Evolutionary conservation across 1,140 invertebrate genomes (phyloP).

Genomic region (Apis mellifera): DNA sequence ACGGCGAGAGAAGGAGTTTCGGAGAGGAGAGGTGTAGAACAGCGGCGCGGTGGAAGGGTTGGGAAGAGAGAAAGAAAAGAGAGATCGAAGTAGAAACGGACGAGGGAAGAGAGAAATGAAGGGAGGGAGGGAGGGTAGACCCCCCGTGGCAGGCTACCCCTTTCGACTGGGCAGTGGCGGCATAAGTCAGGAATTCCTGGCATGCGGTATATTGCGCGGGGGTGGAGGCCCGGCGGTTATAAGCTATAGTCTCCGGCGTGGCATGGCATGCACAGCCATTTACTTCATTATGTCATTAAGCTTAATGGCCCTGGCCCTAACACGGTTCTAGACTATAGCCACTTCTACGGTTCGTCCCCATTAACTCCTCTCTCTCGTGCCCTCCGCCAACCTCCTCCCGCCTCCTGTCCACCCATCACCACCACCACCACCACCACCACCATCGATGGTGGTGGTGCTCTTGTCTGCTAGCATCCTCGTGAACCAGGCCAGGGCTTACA

Average conservation of each 20-base stretch:
- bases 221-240: slow-evolving; percentile 74
- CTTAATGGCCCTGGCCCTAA: slow-evolving; percentile 81
- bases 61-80: not conserved
- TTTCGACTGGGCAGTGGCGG: slow-evolving; percentile 76
- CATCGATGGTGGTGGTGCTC: not conserved
- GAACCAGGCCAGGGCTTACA: slow-evolving; percentile 55
- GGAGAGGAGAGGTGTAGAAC: slow-evolving; percentile 7
- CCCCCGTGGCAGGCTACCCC: slow-evolving; percentile 59
- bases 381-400: slow-evolving; percentile 13
- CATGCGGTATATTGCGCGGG: slow-evolving; percentile 80
- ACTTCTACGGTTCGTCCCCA: slow-evolving; percentile 80
- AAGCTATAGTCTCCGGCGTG: slow-evolving; percentile 78
- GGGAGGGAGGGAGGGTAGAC: slow-evolving; percentile 4
- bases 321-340: slow-evolving; percentile 79
- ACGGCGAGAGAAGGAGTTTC: not conserved
- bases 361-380: slow-evolving; percentile 74
- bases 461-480: slow-evolving; percentile 39
- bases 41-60: not conserved
- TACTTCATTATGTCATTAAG: slow-evolving; percentile 83
- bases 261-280: slow-evolving; percentile 81
- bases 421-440: slow-evolving; percentile 8
- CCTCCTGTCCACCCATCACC: slow-evolving; percentile 19
- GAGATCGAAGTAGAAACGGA: not conserved
- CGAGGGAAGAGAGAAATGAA: not conserved
- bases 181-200: slow-evolving; percentile 81